These are phyloP conservation scores for Brachionus rubens DNA, from an alignment of 1,140 invertebrate species.

Conservation along the genomic window DNA sequence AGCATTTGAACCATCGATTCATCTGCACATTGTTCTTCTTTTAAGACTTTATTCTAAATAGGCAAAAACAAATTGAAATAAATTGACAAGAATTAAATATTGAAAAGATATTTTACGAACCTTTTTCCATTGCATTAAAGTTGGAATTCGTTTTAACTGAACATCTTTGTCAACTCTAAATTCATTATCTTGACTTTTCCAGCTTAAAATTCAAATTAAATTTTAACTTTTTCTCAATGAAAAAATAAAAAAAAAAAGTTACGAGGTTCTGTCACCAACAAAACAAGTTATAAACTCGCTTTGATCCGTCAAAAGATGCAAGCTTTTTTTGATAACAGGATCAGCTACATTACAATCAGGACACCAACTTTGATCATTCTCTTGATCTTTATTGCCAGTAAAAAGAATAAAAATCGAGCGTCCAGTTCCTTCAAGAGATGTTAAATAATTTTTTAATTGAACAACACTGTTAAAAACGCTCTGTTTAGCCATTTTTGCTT, in stretches of 20 bases:
- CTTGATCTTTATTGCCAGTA: slow-evolving; percentile 46
- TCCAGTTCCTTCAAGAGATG: background rate
- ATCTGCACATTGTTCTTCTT: slow-evolving; percentile 43
- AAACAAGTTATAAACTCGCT: slow-evolving; percentile 40
- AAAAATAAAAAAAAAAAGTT: background rate
- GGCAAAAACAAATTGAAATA: background rate
- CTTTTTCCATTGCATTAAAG: slow-evolving; percentile 45
- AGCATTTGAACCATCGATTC: slow-evolving; percentile 27
- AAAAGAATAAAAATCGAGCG: slow-evolving; percentile 20
- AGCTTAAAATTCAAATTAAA: slow-evolving; percentile 3
- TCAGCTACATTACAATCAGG: slow-evolving; percentile 47
- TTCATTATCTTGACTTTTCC: slow-evolving; percentile 43
- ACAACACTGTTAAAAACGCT: background rate
- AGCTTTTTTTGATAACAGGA: slow-evolving; percentile 40
- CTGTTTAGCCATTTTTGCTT: slow-evolving; percentile 17
- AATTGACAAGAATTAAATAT: background rate
- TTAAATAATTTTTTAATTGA: background rate
- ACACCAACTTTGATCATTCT: slow-evolving; percentile 45
- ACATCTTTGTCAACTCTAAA: slow-evolving; percentile 30
- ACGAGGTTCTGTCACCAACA: slow-evolving; percentile 44
- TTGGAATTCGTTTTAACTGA: slow-evolving; percentile 33
- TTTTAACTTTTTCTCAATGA: background rate
- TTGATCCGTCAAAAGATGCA: slow-evolving; percentile 4
- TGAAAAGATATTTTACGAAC: background rate
- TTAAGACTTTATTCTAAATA: slow-evolving; percentile 33